These are phyloP conservation scores for Poeciliopsis retropinna DNA, from an alignment of 2,113 vertebrate species.

Conservation along the genomic window DNA sequence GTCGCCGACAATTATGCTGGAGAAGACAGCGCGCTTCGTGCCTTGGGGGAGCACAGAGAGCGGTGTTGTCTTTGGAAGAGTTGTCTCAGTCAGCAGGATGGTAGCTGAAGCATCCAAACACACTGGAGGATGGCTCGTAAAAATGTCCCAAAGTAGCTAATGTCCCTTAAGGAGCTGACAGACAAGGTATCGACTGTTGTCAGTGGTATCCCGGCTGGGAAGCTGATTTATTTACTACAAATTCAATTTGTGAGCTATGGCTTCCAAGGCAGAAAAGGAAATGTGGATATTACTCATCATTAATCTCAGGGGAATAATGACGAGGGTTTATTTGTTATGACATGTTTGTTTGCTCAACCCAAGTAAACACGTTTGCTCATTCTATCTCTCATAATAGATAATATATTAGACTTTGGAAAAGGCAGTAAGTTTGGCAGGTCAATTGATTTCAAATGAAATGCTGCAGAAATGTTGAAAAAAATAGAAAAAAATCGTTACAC, in stretches of 20 bases:
- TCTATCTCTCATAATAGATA: background rate
- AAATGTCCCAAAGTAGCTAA: conserved; percentile 50
- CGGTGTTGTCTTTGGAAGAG: conserved; percentile 48
- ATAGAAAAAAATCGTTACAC: no score
- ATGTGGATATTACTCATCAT: conserved; percentile 26
- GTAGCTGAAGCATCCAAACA: conserved; percentile 40
- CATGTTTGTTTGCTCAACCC: conserved; percentile 38
- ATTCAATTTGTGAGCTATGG: conserved; percentile 53
- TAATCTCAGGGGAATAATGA: conserved; percentile 34
- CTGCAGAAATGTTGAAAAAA: no score
- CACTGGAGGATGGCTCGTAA: conserved; percentile 32
- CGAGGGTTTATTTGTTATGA: conserved; percentile 41
- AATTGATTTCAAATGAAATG: background rate
- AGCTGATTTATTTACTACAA: conserved; percentile 38
- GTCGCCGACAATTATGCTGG: conserved; percentile 21
- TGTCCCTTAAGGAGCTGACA: conserved; percentile 54
- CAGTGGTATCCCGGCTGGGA: conserved; percentile 12
- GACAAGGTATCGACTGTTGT: conserved; percentile 45
- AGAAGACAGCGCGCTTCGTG: background rate
- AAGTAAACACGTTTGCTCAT: conserved; percentile 13
- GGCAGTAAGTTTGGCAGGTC: background rate
- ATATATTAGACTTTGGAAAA: background rate
- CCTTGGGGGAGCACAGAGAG: conserved; percentile 18
- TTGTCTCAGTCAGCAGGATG: conserved; percentile 40
- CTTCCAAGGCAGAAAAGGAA: conserved; percentile 19